Percentiles rank a stretch among this genome's conserved stretches.
Evolutionary conservation across 1,140 invertebrate species (phyloP).

Genomic region (Alviniconcha marisindica): DNA sequence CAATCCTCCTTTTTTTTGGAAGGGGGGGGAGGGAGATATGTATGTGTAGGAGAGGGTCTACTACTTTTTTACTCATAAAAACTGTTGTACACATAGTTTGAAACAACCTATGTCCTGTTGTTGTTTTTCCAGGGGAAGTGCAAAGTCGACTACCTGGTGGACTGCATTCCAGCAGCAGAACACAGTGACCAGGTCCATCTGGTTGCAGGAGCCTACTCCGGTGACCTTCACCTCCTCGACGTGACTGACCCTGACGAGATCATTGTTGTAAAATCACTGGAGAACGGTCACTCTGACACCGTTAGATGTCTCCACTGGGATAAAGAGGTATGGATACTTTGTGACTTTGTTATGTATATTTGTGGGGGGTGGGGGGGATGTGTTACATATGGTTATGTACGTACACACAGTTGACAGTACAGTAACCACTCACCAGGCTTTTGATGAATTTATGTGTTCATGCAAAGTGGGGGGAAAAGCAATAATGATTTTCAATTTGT

Average conservation of each 20-base stretch:
- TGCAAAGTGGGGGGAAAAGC: not conserved
- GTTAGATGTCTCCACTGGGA: conserved; percentile 58
- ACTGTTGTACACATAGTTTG: no score
- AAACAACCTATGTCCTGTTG: no score
- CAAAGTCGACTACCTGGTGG: conserved; percentile 27
- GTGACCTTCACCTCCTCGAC: conserved; percentile 23
- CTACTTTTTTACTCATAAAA: no score
- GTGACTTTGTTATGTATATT: not conserved
- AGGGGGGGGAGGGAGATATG: no score
- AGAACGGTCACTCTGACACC: conserved; percentile 50
- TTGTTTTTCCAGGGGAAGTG: no score
- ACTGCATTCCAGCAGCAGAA: conserved; percentile 3
- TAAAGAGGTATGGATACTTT: conserved; percentile 34
- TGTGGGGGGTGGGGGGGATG: not conserved
- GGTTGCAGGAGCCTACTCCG: conserved; percentile 4
- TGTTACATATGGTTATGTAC: no score
- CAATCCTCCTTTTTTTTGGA: no score
- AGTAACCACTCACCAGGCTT: not conserved
- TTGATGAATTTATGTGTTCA: not conserved
- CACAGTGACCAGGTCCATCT: not conserved
- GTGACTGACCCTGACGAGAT: not conserved
- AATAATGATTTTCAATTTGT: not conserved
- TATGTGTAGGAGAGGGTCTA: no score
- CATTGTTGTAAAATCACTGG: conserved; percentile 36
- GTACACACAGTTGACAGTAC: not conserved